Percentiles rank a stretch among this genome's conserved stretches.
These are phyloP conservation scores for Pseudomyrmex gracilis DNA, from an alignment of 1,140 invertebrate species.

Conservation along the genomic window DNA sequence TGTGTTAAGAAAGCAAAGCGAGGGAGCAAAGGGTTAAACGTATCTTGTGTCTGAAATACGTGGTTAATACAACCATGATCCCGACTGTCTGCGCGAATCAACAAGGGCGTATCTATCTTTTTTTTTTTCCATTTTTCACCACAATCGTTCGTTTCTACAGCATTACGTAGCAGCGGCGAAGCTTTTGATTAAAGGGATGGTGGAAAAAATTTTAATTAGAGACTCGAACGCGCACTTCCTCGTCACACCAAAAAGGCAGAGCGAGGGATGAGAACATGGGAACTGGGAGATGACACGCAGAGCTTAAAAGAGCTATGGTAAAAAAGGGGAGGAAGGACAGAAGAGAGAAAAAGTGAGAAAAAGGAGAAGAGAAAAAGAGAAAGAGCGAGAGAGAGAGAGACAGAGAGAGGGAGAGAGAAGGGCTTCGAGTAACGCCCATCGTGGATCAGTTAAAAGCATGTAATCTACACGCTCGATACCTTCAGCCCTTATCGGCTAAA, in stretches of 20 bases:
- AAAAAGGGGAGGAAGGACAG: neutral
- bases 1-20: too few species aligned
- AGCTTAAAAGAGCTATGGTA: constrained; percentile 41
- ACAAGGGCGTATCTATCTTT: constrained; percentile 25
- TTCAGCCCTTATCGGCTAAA: constrained; percentile 76
- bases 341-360: constrained; percentile 16
- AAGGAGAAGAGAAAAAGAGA: neutral
- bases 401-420: neutral
- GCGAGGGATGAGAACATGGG: neutral
- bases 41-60: constrained; percentile 17
- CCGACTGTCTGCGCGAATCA: constrained; percentile 38
- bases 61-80: constrained; percentile 19
- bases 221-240: constrained; percentile 65
- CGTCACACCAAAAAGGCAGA: constrained; percentile 48
- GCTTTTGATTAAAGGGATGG: constrained; percentile 64
- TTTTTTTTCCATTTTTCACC: constrained; percentile 49
- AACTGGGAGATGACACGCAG: constrained; percentile 41
- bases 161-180: constrained; percentile 50
- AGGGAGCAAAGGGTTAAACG: neutral
- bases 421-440: constrained; percentile 63
- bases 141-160: constrained; percentile 57
- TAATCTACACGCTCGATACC: constrained; percentile 76
- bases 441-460: constrained; percentile 76
- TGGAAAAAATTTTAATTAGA: constrained; percentile 70
- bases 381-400: neutral